Conservation (phyloP, 2,797 vertebrate species). For the Lagorchestes hirsutus region DNA sequence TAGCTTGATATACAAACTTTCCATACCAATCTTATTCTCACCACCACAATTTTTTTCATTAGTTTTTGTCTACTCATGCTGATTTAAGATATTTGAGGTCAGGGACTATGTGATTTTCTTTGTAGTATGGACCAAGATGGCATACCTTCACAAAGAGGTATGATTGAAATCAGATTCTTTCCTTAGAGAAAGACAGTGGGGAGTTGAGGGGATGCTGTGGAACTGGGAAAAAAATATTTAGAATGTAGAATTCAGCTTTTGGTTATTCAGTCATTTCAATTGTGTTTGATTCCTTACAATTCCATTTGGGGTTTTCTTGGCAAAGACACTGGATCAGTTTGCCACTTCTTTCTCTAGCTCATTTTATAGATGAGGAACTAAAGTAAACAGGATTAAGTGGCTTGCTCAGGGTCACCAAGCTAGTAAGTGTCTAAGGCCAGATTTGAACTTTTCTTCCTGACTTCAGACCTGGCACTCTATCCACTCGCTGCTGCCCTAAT, state of each 20-base stretch:
- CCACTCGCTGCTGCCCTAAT: background rate
- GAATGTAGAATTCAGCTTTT: background rate
- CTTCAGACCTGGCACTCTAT: background rate
- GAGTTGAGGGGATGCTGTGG: background rate
- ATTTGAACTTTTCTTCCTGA: background rate
- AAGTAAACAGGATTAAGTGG: background rate
- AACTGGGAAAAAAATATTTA: background rate
- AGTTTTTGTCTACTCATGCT: background rate
- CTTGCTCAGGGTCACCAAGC: background rate
- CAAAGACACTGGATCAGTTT: background rate
- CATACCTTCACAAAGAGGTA: background rate
- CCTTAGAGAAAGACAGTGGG: background rate
- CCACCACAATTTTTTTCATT: background rate
- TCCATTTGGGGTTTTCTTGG: background rate
- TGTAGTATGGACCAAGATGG: background rate
- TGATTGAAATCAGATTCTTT: background rate
- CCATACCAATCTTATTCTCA: background rate
- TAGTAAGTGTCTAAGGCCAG: background rate
- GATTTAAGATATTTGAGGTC: background rate
- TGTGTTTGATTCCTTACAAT: background rate
- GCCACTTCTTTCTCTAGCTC: background rate
- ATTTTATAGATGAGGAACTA: background rate
- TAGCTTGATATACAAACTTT: background rate
- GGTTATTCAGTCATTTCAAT: background rate
- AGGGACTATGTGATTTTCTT: background rate